Evolutionary conservation across 2,797 vertebrate genomes (phyloP).

Genomic region (Nothura maculosa): DNA sequence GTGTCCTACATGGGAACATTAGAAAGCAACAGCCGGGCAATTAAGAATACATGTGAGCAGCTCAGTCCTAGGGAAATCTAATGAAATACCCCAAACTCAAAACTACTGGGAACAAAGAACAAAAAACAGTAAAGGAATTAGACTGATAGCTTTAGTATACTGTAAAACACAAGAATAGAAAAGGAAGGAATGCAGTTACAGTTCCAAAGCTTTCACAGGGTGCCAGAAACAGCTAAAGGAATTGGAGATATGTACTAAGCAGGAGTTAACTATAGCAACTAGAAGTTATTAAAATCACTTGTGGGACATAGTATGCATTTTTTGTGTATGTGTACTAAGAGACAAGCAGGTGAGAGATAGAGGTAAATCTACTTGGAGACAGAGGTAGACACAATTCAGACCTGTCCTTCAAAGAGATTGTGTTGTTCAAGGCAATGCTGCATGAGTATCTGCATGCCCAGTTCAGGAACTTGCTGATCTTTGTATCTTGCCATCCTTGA

Average conservation of each 20-base stretch:
- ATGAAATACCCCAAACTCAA: background rate
- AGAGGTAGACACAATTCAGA: slow-evolving; percentile 1
- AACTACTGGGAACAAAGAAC: background rate
- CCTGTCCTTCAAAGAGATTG: slow-evolving; percentile 8
- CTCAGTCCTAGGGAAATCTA: background rate
- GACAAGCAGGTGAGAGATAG: background rate
- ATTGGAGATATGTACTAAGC: background rate
- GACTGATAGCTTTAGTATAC: background rate
- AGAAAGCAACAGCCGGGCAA: background rate
- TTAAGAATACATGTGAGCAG: background rate
- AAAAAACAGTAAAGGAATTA: background rate
- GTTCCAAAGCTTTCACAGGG: background rate
- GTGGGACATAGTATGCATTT: background rate
- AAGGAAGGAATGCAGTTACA: background rate
- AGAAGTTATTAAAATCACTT: slow-evolving; percentile 32
- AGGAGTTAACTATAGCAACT: slow-evolving; percentile 13
- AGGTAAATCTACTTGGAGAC: background rate
- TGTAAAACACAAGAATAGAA: background rate
- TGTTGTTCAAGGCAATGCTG: slow-evolving; percentile 34
- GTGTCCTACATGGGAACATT: background rate
- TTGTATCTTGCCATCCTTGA: slow-evolving; percentile 60
- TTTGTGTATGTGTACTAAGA: background rate
- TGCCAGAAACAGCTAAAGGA: background rate
- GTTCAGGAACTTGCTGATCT: background rate
- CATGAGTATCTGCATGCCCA: slow-evolving; percentile 23